These are phyloP conservation scores for Drosophila novamexicana DNA, from an alignment of 1,140 invertebrate genomes.

Conservation along the genomic window DNA sequence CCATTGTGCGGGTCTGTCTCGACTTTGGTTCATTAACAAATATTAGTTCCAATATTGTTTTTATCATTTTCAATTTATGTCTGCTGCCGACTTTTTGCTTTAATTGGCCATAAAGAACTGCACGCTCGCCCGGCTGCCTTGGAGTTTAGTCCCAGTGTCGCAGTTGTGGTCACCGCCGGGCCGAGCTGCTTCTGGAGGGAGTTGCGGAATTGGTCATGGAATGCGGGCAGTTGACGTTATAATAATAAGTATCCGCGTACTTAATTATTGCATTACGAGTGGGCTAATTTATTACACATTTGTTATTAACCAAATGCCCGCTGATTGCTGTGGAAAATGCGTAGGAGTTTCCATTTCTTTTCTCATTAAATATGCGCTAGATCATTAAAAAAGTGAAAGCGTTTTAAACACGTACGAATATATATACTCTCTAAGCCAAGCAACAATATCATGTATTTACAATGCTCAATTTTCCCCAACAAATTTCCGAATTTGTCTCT, in stretches of 20 bases:
- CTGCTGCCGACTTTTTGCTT: slow-evolving; percentile 33
- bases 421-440: not conserved
- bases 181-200: slow-evolving; percentile 16
- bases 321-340: slow-evolving; percentile 12
- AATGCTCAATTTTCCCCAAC: not conserved
- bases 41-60: slow-evolving; percentile 75
- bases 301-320: slow-evolving; percentile 6
- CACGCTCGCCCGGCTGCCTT: slow-evolving; percentile 3
- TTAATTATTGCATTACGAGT: slow-evolving; percentile 41
- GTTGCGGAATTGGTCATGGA: slow-evolving; percentile 44
- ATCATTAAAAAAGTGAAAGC: slow-evolving; percentile 24
- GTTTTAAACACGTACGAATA: not conserved
- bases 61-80: slow-evolving; percentile 77
- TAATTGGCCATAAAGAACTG: slow-evolving; percentile 52
- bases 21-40: slow-evolving; percentile 66
- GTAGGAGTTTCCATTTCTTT: slow-evolving; percentile 30
- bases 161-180: slow-evolving; percentile 7
- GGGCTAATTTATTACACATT: slow-evolving; percentile 37
- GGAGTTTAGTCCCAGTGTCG: no score
- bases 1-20: slow-evolving; percentile 58
- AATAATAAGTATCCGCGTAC: slow-evolving; percentile 23
- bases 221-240: slow-evolving; percentile 45
- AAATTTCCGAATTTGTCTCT: not conserved
- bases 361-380: not conserved
- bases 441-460: not conserved